Conservation (phyloP, 2,113 vertebrate species). For the Aythya baeri region DNA sequence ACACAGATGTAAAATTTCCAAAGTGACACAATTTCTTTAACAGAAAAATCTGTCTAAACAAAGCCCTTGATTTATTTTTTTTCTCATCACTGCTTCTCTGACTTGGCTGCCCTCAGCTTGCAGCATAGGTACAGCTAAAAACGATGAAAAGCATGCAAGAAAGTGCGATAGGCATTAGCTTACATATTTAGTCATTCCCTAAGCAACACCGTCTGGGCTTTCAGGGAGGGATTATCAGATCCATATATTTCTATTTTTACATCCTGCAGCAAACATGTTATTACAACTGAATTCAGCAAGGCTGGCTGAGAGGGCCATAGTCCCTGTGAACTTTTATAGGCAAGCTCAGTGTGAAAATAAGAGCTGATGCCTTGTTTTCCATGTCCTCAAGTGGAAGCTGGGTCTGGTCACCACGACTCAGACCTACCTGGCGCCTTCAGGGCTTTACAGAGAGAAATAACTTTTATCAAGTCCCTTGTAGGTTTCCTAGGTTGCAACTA, state of each 20-base stretch:
- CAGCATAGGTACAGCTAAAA: not conserved
- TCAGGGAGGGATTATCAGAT: constrained; percentile 23
- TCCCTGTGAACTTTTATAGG: not conserved
- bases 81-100: not conserved
- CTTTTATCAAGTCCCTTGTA: not conserved
- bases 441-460: not conserved
- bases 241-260: constrained; percentile 51
- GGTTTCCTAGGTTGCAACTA: not conserved
- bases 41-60: not conserved
- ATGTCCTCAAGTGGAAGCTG: not conserved
- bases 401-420: not conserved
- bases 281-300: constrained; percentile 14
- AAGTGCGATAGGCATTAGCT: not conserved
- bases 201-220: not conserved
- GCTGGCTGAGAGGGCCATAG: not conserved
- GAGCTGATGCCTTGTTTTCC: not conserved
- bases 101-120: not conserved
- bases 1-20: not conserved
- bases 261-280: constrained; percentile 43
- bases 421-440: not conserved
- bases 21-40: not conserved
- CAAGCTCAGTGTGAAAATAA: not conserved
- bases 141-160: not conserved
- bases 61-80: not conserved
- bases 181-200: not conserved